phyloP scores from a whole-genome alignment of 1,140 invertebrate genomes.

The Neuroterus valhalla region DNA sequence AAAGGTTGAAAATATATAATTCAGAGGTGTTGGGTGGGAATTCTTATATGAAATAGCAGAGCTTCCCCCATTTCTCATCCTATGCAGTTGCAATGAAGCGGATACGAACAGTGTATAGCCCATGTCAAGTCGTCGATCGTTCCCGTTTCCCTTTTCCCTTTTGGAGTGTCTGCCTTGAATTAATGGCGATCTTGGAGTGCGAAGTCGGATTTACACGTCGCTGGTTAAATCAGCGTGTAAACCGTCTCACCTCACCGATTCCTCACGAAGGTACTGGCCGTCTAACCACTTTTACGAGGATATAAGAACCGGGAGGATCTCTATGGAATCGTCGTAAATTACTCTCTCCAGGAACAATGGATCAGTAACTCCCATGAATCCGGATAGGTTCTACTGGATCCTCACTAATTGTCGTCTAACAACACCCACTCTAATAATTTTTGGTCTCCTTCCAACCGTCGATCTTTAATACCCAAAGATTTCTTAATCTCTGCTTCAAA shows the following conservation, averaged over 20 bases:
- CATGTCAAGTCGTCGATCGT: conserved; percentile 28
- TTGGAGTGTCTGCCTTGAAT: conserved; percentile 26
- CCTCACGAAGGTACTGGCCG: conserved; percentile 8
- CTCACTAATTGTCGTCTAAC: too few relatives aligned
- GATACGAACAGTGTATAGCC: conserved; percentile 9
- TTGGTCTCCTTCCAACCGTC: too few relatives aligned
- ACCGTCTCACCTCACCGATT: conserved; percentile 28
- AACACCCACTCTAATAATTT: too few relatives aligned
- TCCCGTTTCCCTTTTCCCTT: conserved; percentile 22
- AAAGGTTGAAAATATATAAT: neutral
- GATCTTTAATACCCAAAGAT: too few relatives aligned
- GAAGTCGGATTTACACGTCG: conserved; percentile 30
- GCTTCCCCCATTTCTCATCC: conserved; percentile 13
- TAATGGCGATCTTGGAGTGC: conserved; percentile 26
- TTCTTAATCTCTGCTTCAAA: too few relatives aligned
- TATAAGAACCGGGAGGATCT: conserved; percentile 26
- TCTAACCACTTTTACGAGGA: conserved; percentile 12
- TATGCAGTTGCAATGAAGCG: conserved; percentile 20
- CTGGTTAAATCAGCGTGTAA: conserved; percentile 28
- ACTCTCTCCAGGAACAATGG: conserved; percentile 25
- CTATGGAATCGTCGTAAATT: conserved; percentile 29
- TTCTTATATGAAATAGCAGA: neutral
- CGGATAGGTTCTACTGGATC: too few relatives aligned
- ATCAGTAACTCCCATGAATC: too few relatives aligned
- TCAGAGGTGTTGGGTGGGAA: neutral